phyloP scores from a whole-genome alignment of 2,113 vertebrate genomes.

The Neotoma lepida region DNA sequence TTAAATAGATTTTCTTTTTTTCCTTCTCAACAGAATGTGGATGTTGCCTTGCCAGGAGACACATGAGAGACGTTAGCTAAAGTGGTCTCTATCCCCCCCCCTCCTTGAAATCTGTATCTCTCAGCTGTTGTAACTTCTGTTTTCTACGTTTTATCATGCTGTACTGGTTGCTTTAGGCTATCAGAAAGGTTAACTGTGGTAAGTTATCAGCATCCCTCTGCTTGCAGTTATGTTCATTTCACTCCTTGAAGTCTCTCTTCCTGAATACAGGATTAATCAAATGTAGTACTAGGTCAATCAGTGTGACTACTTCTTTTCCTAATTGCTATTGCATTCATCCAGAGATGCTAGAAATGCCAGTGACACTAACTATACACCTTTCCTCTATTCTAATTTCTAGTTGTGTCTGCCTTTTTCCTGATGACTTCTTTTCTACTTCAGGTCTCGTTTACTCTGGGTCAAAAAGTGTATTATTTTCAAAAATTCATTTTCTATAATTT shows the following conservation, averaged over 20 bases:
- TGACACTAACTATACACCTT: not conserved
- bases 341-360: conserved; percentile 9
- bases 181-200: conserved; percentile 76
- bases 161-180: conserved; percentile 68
- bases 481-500: not conserved
- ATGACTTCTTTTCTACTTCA: not conserved
- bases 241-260: conserved; percentile 67
- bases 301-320: conserved; percentile 51
- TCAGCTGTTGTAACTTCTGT: conserved; percentile 67
- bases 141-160: conserved; percentile 72
- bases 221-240: conserved; percentile 67
- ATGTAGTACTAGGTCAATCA: conserved; percentile 63
- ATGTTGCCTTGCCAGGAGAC: conserved; percentile 16
- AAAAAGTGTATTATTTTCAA: conserved; percentile 20
- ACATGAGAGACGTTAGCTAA: conserved; percentile 14
- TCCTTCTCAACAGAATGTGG: not conserved
- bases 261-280: conserved; percentile 70
- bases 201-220: conserved; percentile 73
- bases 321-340: conserved; percentile 40
- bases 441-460: conserved; percentile 8
- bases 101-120: conserved; percentile 43
- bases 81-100: conserved; percentile 48
- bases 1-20: not conserved
- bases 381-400: not conserved
- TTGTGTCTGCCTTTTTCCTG: not conserved